phyloP scores from a whole-genome alignment of 2,797 vertebrate genomes.

The Oreortyx pictus region DNA sequence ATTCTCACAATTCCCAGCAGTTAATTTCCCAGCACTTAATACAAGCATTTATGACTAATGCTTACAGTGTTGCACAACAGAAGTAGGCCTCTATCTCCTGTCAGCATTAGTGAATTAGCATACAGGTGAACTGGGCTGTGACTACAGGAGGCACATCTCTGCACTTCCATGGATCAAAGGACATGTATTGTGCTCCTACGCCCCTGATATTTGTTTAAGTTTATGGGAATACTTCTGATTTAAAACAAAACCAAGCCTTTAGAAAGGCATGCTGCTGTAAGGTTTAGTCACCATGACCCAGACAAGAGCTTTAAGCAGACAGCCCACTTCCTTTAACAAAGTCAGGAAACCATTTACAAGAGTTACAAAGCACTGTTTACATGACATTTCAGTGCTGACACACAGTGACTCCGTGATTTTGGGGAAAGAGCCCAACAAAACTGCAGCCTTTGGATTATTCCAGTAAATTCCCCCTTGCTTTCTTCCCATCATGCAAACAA shows the following conservation, averaged over 20 bases:
- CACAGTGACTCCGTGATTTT: neutral
- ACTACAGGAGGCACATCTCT: neutral
- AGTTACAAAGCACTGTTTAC: constrained; percentile 34
- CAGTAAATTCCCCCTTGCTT: constrained; percentile 29
- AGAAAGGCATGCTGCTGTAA: neutral
- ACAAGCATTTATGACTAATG: neutral
- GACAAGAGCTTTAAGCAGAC: constrained; percentile 51
- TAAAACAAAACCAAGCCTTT: constrained; percentile 12
- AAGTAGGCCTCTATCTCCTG: neutral
- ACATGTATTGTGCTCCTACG: neutral
- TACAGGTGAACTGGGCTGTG: constrained; percentile 6
- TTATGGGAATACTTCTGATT: neutral
- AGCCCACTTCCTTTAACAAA: constrained; percentile 56
- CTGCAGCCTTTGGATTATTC: neutral
- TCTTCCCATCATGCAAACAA: neutral
- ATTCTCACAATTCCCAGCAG: neutral
- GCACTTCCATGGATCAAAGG: neutral
- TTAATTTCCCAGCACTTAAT: neutral
- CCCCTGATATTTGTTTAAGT: constrained; percentile 6
- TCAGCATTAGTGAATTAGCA: neutral
- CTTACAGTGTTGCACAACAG: neutral
- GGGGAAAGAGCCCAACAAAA: constrained; percentile 27
- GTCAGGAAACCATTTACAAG: constrained; percentile 47
- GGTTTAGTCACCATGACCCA: constrained; percentile 62
- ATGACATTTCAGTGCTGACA: constrained; percentile 37